phyloP scores from a whole-genome alignment of 2,113 vertebrate species.

The Brienomyrus brachyistius region DNA sequence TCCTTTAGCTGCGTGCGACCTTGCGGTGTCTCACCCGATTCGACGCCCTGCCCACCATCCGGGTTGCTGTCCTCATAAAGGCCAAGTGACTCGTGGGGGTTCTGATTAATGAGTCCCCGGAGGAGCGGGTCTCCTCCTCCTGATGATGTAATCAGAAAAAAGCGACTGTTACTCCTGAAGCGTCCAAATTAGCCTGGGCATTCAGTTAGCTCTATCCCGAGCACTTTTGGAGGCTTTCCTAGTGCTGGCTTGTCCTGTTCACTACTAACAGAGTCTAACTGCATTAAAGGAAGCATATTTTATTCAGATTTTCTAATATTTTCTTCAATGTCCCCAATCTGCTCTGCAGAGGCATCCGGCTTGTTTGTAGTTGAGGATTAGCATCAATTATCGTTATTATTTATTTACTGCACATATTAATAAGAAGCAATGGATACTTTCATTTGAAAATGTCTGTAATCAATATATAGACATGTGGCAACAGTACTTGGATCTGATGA shows the following conservation, averaged over 20 bases:
- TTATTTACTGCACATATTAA: slow-evolving; percentile 22
- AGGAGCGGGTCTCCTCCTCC: slow-evolving; percentile 20
- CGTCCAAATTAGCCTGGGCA: slow-evolving; percentile 18
- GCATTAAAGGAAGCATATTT: background rate
- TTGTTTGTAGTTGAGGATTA: slow-evolving; percentile 2
- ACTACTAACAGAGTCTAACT: background rate
- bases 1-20: background rate
- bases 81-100: background rate
- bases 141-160: slow-evolving; percentile 28
- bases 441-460: slow-evolving; percentile 22
- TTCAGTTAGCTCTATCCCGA: background rate
- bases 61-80: background rate
- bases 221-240: background rate
- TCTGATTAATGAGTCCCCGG: slow-evolving; percentile 32
- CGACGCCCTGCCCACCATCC: background rate
- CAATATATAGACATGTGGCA: background rate
- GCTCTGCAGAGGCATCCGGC: background rate
- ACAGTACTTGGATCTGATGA: background rate
- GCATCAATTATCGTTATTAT: background rate
- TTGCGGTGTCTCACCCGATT: background rate
- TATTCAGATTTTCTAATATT: background rate
- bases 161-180: slow-evolving; percentile 29
- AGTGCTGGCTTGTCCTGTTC: background rate
- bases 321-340: background rate
- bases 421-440: slow-evolving; percentile 6